Percentiles rank a stretch among this genome's conserved stretches.
Conservation (phyloP, 2,113 vertebrate genomes). For the Hymenochirus boettgeri region DNA sequence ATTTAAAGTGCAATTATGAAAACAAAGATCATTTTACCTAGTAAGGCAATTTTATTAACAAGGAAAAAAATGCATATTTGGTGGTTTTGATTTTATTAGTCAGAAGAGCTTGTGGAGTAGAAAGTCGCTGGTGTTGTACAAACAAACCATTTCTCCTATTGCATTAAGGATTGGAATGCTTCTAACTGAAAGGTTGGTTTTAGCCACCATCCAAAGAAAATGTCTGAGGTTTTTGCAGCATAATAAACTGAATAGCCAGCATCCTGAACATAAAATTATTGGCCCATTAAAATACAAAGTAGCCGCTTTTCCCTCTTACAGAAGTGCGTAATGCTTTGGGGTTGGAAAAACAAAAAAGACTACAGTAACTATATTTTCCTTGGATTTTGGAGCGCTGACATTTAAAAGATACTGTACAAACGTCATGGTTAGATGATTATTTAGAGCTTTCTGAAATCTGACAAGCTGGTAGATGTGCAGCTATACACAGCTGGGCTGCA, state of each 20-base stretch:
- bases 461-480: too few species aligned
- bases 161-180: conserved; percentile 68
- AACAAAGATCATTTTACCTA: too few species aligned
- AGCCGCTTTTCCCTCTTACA: conserved; percentile 53
- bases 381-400: conserved; percentile 27
- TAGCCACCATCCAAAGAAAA: conserved; percentile 64
- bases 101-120: too few species aligned
- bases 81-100: too few species aligned
- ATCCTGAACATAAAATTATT: conserved; percentile 67
- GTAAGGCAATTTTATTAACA: too few species aligned
- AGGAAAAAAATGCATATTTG: too few species aligned
- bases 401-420: conserved; percentile 8
- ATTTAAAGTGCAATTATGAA: too few species aligned
- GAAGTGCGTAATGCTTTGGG: conserved; percentile 57
- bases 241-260: conserved; percentile 59
- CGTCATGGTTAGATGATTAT: conserved; percentile 14
- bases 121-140: too few species aligned
- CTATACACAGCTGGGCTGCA: too few species aligned
- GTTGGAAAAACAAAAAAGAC: conserved; percentile 49
- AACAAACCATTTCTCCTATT: too few species aligned
- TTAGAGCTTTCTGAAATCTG: background rate
- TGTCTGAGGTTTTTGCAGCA: conserved; percentile 56
- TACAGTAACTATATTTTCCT: conserved; percentile 36
- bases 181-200: conserved; percentile 65
- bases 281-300: conserved; percentile 65